Percentiles rank a stretch among this genome's conserved stretches.
Conservation (phyloP, 2,888 invertebrate species). For the Miltochrista miniata region DNA sequence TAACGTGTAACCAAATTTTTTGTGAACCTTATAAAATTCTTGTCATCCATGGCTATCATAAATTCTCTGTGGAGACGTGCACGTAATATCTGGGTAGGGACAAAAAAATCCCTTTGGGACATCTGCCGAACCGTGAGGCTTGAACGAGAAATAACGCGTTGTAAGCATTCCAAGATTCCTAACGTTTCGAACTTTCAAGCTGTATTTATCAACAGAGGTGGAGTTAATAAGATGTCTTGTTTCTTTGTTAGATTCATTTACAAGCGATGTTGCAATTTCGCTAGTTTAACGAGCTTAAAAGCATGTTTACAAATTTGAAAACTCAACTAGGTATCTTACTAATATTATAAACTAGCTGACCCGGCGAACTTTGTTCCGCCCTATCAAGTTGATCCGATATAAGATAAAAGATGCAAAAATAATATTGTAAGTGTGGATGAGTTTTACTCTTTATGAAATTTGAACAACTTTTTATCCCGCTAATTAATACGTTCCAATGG, state of each 20-base stretch:
- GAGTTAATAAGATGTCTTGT: background rate
- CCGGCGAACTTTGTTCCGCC: too few relatives aligned
- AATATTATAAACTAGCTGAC: too few relatives aligned
- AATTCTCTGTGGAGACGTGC: constrained; percentile 22
- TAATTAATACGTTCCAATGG: too few relatives aligned
- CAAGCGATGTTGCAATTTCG: background rate
- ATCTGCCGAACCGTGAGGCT: background rate
- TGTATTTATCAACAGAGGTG: constrained; percentile 1
- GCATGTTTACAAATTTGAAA: too few relatives aligned
- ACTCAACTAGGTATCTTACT: too few relatives aligned
- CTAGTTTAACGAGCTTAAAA: too few relatives aligned
- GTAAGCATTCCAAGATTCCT: constrained; percentile 5
- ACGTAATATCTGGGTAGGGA: constrained; percentile 5
- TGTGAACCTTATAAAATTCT: constrained; percentile 13
- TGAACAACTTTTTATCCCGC: too few relatives aligned
- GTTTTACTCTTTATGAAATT: too few relatives aligned
- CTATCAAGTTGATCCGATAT: too few relatives aligned
- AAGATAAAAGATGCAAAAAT: too few relatives aligned
- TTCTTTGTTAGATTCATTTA: background rate
- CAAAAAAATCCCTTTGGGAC: constrained; percentile 13
- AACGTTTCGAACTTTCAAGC: background rate
- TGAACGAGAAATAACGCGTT: constrained; percentile 9
- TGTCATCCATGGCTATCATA: constrained; percentile 17
- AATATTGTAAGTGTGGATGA: too few relatives aligned
- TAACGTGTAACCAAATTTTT: too few relatives aligned